Evolutionary conservation across 2,113 vertebrate genomes (phyloP).

Genomic region (Ammospiza caudacuta): DNA sequence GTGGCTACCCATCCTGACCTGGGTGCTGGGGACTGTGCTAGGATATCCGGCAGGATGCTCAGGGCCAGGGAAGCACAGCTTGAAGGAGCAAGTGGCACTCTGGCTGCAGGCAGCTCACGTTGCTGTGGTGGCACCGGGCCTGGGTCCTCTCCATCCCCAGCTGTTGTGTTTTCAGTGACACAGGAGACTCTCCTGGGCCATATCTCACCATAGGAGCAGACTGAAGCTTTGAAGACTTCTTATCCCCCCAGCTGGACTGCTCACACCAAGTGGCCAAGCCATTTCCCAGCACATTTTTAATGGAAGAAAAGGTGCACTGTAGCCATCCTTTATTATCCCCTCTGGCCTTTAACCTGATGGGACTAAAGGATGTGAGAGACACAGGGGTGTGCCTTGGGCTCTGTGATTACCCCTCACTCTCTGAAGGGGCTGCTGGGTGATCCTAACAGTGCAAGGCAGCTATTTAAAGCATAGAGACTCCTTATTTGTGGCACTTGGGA

Average conservation of each 20-base stretch:
- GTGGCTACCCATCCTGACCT: not conserved
- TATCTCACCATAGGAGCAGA: not conserved
- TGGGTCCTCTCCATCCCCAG: not conserved
- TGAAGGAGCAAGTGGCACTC: not conserved
- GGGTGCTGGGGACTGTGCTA: not conserved
- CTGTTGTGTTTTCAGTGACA: not conserved
- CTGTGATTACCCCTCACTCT: rapidly evolving
- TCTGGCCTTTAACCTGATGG: not conserved
- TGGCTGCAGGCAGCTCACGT: rapidly evolving
- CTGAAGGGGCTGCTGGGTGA: not conserved
- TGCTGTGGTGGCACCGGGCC: not conserved
- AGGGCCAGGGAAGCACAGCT: not conserved
- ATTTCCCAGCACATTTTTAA: not conserved
- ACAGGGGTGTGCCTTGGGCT: rapidly evolving
- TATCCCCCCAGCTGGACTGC: not conserved
- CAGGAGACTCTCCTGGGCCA: rapidly evolving
- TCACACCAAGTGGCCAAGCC: not conserved
- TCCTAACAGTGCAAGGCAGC: not conserved
- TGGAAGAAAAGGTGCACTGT: not conserved
- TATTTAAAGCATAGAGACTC: not conserved
- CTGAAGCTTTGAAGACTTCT: not conserved
- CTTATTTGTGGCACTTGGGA: not conserved
- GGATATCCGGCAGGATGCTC: not conserved
- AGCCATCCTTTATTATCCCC: not conserved
- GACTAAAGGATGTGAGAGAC: rapidly evolving